Evolutionary conservation across 1,140 invertebrate species (phyloP), one percentile per base, ranked within the genome.

Genomic region (Caenorhabditis latens): DNA sequence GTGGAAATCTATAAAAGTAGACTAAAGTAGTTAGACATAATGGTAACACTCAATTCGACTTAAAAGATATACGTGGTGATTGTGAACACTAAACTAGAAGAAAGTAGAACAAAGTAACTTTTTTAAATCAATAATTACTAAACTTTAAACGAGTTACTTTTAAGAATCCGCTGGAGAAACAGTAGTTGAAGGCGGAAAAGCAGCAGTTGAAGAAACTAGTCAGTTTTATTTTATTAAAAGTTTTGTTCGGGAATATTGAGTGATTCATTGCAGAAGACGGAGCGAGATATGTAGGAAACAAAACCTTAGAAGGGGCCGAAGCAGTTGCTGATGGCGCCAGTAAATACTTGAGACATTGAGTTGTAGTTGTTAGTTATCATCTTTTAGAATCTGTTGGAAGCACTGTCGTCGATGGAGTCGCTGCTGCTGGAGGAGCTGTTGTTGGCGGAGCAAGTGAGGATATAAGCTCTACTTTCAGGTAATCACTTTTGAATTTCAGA

Each of bases 141-240:
- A 63, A 63, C 24, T 46, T 71, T 46, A 4, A 16, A 46, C 24
- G 14, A 9, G 21, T 46, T 5, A 6, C 65, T 53, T 79, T 79
- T 3, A 32, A 79, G 71, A 86, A n/a, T 40, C 43, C 11, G 86
- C 61, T 48, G 86, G 86, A 83, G 55, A 86, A 32, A 82, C 85
- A 19, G 71, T 86, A 42, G 71, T 43, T 21, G 63, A 85, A n/a
- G 63, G 32, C 8, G 58, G 43, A 13, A 67, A 67, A 46, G 57
- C 50, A 9, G 83, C 57, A 19, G 57, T 19, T 8, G 83, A 84
- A 16, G 42, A 32, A 48, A 84, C 40, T 48, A 82, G 75, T 82
- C 24, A 24, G 46, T 55, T 48, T 82, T 32, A 46, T 67, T 67
- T 19, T 75, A 48, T 8, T 11, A 43, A 8, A 21, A 21, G 48